Evolutionary conservation across 2,113 vertebrate species (phyloP), one percentile per base, ranked within the genome.

Genomic region (Psophia crepitans): DNA sequence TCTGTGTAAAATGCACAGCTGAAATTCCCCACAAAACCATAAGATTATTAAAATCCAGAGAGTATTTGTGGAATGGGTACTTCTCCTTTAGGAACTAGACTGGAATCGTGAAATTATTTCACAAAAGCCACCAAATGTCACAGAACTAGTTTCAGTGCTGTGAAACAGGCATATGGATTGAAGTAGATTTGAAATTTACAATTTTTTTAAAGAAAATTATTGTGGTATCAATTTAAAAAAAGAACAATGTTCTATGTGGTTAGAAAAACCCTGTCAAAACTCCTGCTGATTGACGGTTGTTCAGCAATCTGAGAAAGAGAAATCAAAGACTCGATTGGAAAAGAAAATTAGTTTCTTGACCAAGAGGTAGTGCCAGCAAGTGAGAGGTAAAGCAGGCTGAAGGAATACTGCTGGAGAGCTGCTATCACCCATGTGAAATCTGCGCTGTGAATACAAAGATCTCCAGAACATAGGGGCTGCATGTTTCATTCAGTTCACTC

Each of bases 111-210:
- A 65, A 27, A 46, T 48, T 37, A 22, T 95, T 89, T 84, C 70
- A 49, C n/a, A 46, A n/a, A 70, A 73, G 28, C 22, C 46, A 57
- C 26, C 4, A 44, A 64, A 61, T 11, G 6, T 44, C 33, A 30
- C 0, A 3, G 65, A 30, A 30, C 23, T 43, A 12, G 44, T 66
- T 71, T 37, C 56, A 63, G 39, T 8, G 5, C 60, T 65, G 30
- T 57, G 48, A 78, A 44, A 65, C 0, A 3, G 21, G 4, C 0
- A 0, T 11, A 5, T 26, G 48, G 61, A 4, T 44, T 84, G 54
- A 48, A 61, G 35, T 2, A 48, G 24, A 32, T 39, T 78, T 68
- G 48, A 51, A 51, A 26, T 26, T 13, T 26, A 13, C 13, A 26
- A 23, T 19, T 35, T 19, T 78, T 26, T 39, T 53, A 18, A 18